Percentiles rank a stretch among this genome's conserved stretches.
phyloP scores from a whole-genome alignment of 2,113 vertebrate species.

The Pseudopodoces humilis region DNA sequence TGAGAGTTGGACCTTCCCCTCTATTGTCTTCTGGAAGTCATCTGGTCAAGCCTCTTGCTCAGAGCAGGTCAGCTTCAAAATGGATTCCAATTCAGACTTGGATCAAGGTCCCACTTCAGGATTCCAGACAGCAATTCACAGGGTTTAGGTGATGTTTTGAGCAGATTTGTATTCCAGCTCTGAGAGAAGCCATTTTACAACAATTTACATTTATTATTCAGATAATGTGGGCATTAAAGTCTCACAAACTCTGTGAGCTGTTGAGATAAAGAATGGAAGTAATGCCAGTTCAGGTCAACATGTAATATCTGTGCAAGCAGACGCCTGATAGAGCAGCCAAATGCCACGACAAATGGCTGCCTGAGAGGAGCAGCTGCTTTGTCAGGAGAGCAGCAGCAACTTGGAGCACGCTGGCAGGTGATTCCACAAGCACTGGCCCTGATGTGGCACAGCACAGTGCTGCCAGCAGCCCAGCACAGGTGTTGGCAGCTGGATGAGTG shows the following conservation, averaged over 20 bases:
- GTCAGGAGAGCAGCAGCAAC: neutral
- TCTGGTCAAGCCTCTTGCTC: neutral
- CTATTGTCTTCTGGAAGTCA: neutral
- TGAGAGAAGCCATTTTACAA: neutral
- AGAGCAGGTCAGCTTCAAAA: neutral
- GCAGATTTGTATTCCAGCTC: neutral
- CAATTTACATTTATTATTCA: no score
- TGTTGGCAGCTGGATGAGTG: neutral
- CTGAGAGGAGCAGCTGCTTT: neutral
- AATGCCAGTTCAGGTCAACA: neutral
- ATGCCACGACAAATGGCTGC: neutral
- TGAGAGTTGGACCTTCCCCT: neutral
- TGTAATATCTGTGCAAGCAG: neutral
- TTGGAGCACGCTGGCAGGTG: fast-evolving
- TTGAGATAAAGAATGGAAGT: neutral
- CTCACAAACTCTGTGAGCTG: neutral
- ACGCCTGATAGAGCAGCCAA: neutral
- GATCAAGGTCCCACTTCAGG: neutral
- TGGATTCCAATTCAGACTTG: neutral
- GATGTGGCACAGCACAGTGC: neutral
- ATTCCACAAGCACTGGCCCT: neutral
- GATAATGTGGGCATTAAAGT: neutral
- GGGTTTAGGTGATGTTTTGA: neutral
- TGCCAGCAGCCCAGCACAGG: neutral
- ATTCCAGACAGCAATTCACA: neutral